phyloP scores from a whole-genome alignment of 2,113 vertebrate species.

The Lepus americanus region DNA sequence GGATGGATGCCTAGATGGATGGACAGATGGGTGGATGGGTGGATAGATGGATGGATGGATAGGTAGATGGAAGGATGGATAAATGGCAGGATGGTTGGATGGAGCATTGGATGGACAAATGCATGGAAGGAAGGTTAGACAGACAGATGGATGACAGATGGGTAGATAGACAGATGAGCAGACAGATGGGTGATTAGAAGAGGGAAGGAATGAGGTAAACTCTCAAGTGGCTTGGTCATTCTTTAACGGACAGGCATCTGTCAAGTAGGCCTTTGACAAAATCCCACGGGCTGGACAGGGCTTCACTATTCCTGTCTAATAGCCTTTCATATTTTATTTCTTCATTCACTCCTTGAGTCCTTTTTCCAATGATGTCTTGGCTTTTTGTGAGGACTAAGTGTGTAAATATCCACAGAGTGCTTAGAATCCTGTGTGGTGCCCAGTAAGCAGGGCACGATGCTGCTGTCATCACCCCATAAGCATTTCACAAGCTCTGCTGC shows the following conservation, averaged over 20 bases:
- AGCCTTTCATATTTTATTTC: conserved; percentile 14
- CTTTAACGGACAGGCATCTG: background rate
- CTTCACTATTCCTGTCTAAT: background rate
- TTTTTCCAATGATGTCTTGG: background rate
- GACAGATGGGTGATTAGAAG: background rate
- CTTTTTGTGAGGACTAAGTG: conserved; percentile 7
- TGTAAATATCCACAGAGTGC: background rate
- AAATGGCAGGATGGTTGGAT: background rate
- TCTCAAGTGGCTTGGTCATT: background rate
- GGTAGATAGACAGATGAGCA: background rate
- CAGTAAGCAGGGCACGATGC: background rate
- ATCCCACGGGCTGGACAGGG: background rate
- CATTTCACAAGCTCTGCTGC: background rate
- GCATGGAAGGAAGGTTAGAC: no score
- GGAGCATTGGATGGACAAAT: no score
- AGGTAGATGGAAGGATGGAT: background rate
- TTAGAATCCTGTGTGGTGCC: background rate
- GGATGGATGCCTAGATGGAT: background rate
- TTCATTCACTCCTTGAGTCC: conserved; percentile 4
- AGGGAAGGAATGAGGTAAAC: background rate
- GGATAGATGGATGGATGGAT: background rate
- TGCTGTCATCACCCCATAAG: background rate
- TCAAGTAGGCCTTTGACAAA: background rate
- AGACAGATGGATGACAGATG: background rate
- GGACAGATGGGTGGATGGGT: background rate